Evolutionary conservation across 2,113 vertebrate species (phyloP).

Genomic region (Oryzias woworae): DNA sequence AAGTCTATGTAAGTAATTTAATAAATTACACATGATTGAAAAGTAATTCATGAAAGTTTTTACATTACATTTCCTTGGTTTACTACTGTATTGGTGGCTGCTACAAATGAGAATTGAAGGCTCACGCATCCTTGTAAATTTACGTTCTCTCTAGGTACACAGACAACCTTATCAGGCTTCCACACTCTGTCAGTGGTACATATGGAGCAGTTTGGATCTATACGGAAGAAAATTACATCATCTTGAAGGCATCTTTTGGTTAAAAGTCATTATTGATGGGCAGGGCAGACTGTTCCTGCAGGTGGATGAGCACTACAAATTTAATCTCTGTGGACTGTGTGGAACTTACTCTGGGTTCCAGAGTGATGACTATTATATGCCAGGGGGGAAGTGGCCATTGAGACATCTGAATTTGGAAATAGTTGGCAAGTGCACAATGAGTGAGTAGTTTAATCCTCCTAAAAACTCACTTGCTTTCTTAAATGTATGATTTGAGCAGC

Average conservation of each 20-base stretch:
- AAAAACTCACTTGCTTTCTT: too few species aligned
- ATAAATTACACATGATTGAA: neutral
- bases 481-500: too few species aligned
- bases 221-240: slow-evolving; percentile 42
- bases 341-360: slow-evolving; percentile 77
- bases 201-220: slow-evolving; percentile 54
- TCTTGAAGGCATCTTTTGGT: slow-evolving; percentile 73
- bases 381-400: slow-evolving; percentile 55
- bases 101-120: too few species aligned
- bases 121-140: too few species aligned
- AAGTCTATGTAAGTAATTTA: slow-evolving; percentile 78
- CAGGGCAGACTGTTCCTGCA: slow-evolving; percentile 74
- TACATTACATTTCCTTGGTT: too few species aligned
- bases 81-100: too few species aligned
- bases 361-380: slow-evolving; percentile 73
- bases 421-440: slow-evolving; percentile 74
- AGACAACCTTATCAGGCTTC: slow-evolving; percentile 38
- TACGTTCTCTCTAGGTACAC: slow-evolving; percentile 55
- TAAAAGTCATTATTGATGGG: slow-evolving; percentile 72
- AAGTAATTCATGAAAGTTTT: neutral
- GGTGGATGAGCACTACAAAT: slow-evolving; percentile 76
- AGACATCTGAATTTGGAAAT: slow-evolving; percentile 71
- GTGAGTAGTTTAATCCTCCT: slow-evolving; percentile 55
- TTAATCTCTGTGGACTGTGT: slow-evolving; percentile 76
- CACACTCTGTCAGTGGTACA: slow-evolving; percentile 41